These are phyloP conservation scores for Yponomeuta evonymella DNA, from an alignment of 2,888 invertebrate genomes.

Conservation along the genomic window DNA sequence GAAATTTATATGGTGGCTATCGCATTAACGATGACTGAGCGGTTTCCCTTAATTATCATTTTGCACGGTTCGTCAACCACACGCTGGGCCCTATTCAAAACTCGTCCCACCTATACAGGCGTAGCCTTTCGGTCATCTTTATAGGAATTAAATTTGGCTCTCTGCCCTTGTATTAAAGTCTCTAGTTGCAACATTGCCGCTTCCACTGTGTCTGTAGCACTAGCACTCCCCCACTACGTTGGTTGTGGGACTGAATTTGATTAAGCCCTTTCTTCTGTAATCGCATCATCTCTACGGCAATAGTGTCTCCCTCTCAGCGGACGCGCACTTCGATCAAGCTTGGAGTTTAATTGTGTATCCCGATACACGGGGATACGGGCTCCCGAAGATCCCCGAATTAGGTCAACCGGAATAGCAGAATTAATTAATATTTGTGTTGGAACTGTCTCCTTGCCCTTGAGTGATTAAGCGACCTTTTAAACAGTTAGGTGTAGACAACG, in stretches of 20 bases:
- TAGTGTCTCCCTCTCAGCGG: slow-evolving; percentile 4
- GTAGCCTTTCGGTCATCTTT: neutral
- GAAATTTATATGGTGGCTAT: slow-evolving; percentile 69
- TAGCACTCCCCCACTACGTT: slow-evolving; percentile 3
- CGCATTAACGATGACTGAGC: slow-evolving; percentile 73
- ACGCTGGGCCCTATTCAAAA: slow-evolving; percentile 39
- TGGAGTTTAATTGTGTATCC: slow-evolving; percentile 68
- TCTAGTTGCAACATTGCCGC: neutral
- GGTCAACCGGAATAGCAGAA: slow-evolving; percentile 61
- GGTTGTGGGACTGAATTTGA: slow-evolving; percentile 15
- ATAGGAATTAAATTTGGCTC: neutral
- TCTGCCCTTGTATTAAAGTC: slow-evolving; percentile 3
- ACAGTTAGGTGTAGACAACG: slow-evolving; percentile 53
- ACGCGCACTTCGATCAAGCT: slow-evolving; percentile 19
- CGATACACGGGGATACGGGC: slow-evolving; percentile 57
- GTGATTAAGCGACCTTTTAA: slow-evolving; percentile 68
- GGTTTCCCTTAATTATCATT: slow-evolving; percentile 75
- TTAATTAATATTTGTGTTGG: slow-evolving; percentile 74
- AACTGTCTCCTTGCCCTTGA: slow-evolving; percentile 66
- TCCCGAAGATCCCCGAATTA: slow-evolving; percentile 41
- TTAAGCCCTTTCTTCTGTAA: slow-evolving; percentile 15
- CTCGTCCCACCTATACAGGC: slow-evolving; percentile 1
- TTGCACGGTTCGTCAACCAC: slow-evolving; percentile 71
- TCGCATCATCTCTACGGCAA: slow-evolving; percentile 6
- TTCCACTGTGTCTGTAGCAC: slow-evolving; percentile 1